Base-by-base conservation (phyloP, 2,113 vertebrate species). In the Suricata suricatta region DNA sequence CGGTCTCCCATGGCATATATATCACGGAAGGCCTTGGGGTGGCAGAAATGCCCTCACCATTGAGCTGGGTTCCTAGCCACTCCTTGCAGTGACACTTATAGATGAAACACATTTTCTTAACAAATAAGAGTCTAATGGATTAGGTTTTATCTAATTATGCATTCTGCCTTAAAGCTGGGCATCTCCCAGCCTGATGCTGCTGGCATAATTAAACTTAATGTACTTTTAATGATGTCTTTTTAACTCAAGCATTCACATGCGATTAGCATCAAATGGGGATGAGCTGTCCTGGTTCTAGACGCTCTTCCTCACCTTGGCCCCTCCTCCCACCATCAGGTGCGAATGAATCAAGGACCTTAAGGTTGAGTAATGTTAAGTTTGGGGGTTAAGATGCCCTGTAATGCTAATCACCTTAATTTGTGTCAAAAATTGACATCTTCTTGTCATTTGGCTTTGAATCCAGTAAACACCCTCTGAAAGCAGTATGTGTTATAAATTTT, bases 191-290 rank as follows among this genome's bases (percentile, higher is more conserved):
- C 98, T 98, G 97, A 1, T 92, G 80, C 98, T 98, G 98, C 97
- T 95, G 97, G 98, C 98, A 98, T 98, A 99, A 99, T 99, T 99
- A 99, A 99, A 98, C 98, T 95, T 99, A 99, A 99, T 99, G 98
- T 97, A 97, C 98, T 99, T 99, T 99, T 99, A 99, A 99, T 98
- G 98, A 99, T 98, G 98, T 98, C 98, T 98, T 98, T 97, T 98
- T 99, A 98, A 98, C 98, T 98, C 97, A 98, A 98, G 97, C 98
- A 97, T 98, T 98, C 98, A 97, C 97, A 98, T 98, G 97, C 57
- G 97, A 99, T 99, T 98, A 98, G 98, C 98, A 97, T 98, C 98
- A 98, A 98, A 98, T 77, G 85, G 92, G 97, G 88, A 98, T 17
- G 83, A 98, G 98, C 96, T 98, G 97, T 98, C 91, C 82, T 1